Conservation (phyloP, 2,888 invertebrate species). For the Falcaria lacertinaria region DNA sequence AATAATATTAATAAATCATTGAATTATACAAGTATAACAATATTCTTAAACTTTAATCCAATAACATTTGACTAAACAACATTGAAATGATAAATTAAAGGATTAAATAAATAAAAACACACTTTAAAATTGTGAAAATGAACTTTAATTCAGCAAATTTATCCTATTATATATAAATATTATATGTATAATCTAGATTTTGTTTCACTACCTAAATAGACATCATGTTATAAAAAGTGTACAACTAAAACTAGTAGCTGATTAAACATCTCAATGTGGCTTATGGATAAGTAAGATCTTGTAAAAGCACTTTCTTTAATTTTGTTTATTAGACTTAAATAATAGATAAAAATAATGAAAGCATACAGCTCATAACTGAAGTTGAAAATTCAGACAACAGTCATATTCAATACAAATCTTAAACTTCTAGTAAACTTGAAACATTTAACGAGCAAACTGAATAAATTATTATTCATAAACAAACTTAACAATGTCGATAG, state of each 20-base stretch:
- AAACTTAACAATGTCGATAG: constrained; percentile 79
- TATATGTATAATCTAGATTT: constrained; percentile 75
- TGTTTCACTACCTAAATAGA: constrained; percentile 79
- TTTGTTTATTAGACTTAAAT: constrained; percentile 77
- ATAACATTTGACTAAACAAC: neutral
- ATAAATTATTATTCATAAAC: constrained; percentile 80
- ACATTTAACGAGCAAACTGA: constrained; percentile 80
- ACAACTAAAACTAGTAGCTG: constrained; percentile 79
- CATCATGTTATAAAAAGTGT: constrained; percentile 80
- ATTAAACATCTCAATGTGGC: constrained; percentile 78
- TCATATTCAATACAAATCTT: constrained; percentile 75
- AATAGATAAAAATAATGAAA: constrained; percentile 77
- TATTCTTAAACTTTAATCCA: neutral
- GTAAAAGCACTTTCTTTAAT: constrained; percentile 77
- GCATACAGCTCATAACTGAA: constrained; percentile 73
- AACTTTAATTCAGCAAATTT: constrained; percentile 80
- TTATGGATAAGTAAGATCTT: constrained; percentile 78
- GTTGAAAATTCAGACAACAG: constrained; percentile 72
- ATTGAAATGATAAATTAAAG: neutral
- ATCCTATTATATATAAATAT: constrained; percentile 80
- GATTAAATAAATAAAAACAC: constrained; percentile 48
- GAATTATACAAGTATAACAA: neutral
- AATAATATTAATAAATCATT: neutral
- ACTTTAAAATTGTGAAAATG: constrained; percentile 77
- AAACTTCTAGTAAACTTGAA: constrained; percentile 78